Conservation (phyloP, 64 coral and sea anemone species). For the Actinia equina region DNA sequence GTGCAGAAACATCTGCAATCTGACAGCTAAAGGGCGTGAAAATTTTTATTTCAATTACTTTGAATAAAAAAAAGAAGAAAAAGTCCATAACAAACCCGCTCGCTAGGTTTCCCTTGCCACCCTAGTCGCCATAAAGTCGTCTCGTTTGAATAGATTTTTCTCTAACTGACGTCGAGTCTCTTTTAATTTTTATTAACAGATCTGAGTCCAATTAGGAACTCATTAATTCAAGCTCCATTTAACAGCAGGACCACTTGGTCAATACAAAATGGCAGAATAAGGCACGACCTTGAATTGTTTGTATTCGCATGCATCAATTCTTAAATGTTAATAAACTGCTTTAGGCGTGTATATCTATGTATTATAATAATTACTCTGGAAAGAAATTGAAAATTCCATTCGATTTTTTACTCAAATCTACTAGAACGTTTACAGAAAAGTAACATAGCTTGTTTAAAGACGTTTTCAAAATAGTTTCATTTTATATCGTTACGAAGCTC, state of each 20-base stretch:
- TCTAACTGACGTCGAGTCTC: neutral
- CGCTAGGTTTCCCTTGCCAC: neutral
- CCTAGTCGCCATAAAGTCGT: neutral
- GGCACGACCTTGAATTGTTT: neutral
- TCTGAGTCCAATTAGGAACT: neutral
- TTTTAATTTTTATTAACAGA: slow-evolving; percentile 2
- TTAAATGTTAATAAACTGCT: slow-evolving; percentile 4
- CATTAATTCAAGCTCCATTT: neutral
- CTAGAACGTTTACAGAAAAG: no score
- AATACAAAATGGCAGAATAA: neutral
- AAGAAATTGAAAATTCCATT: neutral
- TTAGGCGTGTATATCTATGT: neutral
- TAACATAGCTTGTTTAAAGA: neutral
- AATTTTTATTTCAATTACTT: neutral
- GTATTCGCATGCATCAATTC: neutral
- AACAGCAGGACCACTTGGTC: neutral
- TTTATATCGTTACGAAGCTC: neutral
- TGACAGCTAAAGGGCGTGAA: neutral
- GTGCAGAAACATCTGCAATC: neutral
- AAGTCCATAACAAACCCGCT: neutral
- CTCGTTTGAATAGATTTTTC: neutral
- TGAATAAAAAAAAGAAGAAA: neutral
- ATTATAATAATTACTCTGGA: neutral
- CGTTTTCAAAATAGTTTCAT: neutral
- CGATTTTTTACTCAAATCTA: no score